A percentile compares a stretch with the other conserved stretches of the same genome.
phyloP scores from a whole-genome alignment of 2,113 vertebrate species.

The Oryzias woworae region DNA sequence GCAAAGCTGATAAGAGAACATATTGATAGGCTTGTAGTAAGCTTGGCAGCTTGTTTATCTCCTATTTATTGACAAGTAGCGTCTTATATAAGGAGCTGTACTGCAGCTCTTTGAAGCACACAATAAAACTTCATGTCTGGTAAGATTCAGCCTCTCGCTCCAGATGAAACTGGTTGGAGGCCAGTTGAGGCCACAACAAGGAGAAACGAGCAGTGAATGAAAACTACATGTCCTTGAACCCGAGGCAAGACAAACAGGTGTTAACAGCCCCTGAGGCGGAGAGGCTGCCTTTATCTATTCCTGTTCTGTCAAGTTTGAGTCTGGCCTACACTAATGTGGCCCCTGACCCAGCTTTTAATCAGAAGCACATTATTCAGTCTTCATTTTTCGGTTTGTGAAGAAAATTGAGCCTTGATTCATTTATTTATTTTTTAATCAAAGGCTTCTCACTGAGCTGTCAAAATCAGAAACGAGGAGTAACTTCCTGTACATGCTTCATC shows the following conservation, averaged over 20 bases:
- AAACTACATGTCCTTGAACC: conserved; percentile 64
- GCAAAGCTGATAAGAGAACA: conserved; percentile 11
- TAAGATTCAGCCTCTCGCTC: conserved; percentile 23
- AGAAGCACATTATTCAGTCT: not conserved
- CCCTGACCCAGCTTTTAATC: conserved; percentile 7
- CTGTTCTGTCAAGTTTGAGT: conserved; percentile 61
- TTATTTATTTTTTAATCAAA: too few species aligned
- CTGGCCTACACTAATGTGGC: conserved; percentile 10
- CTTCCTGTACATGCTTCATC: too few species aligned
- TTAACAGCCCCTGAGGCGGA: conserved; percentile 32
- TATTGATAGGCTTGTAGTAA: not conserved
- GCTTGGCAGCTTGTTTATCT: not conserved
- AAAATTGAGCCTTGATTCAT: not conserved
- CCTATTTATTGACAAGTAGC: conserved; percentile 9
- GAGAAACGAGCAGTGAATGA: conserved; percentile 4
- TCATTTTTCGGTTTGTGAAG: not conserved
- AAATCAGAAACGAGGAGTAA: too few species aligned
- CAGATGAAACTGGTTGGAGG: conserved; percentile 57
- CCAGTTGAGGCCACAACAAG: not conserved
- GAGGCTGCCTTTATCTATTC: conserved; percentile 49
- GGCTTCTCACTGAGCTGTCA: too few species aligned
- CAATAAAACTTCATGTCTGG: conserved; percentile 20
- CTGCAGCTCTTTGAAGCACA: conserved; percentile 4
- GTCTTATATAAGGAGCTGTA: conserved; percentile 25
- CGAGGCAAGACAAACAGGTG: conserved; percentile 61